Evolutionary conservation across 2,797 vertebrate genomes (phyloP).

Genomic region (Melanogrammus aeglefinus): DNA sequence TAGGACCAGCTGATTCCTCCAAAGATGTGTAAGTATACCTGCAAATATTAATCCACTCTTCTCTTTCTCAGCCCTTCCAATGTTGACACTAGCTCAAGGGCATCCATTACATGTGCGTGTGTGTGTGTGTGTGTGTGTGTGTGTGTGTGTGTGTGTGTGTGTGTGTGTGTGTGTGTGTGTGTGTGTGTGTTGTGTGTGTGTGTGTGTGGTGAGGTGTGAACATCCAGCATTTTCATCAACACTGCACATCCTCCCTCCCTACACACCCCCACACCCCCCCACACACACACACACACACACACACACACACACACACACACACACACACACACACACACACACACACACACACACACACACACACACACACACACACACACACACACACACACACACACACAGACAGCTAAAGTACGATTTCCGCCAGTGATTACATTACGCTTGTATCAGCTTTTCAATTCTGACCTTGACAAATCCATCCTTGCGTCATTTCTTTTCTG

Average conservation of each 20-base stretch:
- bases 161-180: conserved; percentile 14
- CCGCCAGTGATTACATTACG: background rate
- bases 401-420: background rate
- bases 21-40: conserved; percentile 88
- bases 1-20: conserved; percentile 82
- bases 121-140: conserved; percentile 14
- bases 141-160: conserved; percentile 10
- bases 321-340: conserved; percentile 7
- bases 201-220: too few species aligned
- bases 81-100: background rate
- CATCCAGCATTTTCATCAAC: too few species aligned
- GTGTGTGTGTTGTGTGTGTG: too few species aligned
- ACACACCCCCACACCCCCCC: background rate
- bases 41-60: background rate
- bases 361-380: conserved; percentile 2
- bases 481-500: background rate
- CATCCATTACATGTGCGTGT: conserved; percentile 6
- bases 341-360: background rate
- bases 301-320: background rate
- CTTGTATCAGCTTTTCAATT: background rate
- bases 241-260: too few species aligned
- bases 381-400: conserved; percentile 1
- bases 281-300: conserved; percentile 3
- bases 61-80: background rate
- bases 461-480: background rate